Conservation (phyloP, 2,113 vertebrate genomes). For the Stegastes partitus region DNA sequence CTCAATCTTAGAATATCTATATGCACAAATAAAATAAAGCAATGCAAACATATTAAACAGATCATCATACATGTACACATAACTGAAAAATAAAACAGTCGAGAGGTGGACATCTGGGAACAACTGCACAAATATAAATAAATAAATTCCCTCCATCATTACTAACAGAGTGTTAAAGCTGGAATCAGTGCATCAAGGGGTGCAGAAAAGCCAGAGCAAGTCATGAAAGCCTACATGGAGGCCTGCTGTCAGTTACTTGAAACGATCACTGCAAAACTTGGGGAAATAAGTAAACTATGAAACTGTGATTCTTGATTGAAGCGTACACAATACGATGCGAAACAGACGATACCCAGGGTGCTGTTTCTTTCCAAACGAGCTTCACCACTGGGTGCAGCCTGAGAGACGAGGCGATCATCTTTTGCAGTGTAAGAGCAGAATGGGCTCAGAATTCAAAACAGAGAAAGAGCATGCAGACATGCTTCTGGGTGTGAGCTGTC, state of each 20-base stretch:
- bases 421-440: slow-evolving; percentile 50
- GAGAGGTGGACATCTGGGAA: neutral
- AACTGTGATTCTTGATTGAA: neutral
- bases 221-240: neutral
- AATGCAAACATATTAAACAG: neutral
- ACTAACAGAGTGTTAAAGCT: no score
- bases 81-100: neutral
- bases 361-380: neutral
- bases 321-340: neutral
- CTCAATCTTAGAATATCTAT: neutral
- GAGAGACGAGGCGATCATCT: neutral
- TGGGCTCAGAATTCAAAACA: slow-evolving; percentile 67
- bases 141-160: neutral
- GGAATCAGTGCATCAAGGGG: neutral
- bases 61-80: neutral
- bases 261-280: neutral
- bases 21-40: neutral
- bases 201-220: neutral
- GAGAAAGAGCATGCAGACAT: slow-evolving; percentile 43
- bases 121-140: neutral
- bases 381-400: neutral
- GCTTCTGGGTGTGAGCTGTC: slow-evolving; percentile 33
- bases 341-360: neutral
- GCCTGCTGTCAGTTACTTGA: neutral
- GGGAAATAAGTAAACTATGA: neutral